Conservation (phyloP, 2,113 vertebrate species). For the Aphyosemion australe region DNA sequence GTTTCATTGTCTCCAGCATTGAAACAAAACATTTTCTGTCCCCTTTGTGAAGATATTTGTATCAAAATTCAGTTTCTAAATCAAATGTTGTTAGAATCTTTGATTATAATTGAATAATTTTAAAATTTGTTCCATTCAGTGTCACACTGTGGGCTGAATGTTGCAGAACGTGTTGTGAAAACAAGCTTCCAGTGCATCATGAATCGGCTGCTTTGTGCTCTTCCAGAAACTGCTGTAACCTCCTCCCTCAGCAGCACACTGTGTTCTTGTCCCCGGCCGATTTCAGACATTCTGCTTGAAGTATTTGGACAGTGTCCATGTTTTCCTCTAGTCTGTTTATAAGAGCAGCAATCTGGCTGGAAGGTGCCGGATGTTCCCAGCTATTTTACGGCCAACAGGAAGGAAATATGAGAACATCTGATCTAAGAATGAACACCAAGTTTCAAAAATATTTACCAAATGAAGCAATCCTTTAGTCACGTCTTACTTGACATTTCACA, state of each 20-base stretch:
- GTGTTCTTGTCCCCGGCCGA: constrained; percentile 26
- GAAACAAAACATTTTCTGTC: too few species aligned
- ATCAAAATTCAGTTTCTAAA: too few species aligned
- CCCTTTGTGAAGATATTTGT: too few species aligned
- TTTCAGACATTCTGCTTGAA: constrained; percentile 11
- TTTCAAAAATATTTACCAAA: not conserved
- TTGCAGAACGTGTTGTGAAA: too few species aligned
- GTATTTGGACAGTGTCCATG: constrained; percentile 29
- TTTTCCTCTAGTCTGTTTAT: constrained; percentile 40
- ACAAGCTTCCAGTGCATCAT: too few species aligned
- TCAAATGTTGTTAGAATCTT: too few species aligned
- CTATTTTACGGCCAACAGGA: constrained; percentile 31
- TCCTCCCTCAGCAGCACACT: constrained; percentile 24
- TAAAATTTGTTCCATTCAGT: too few species aligned
- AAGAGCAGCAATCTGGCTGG: constrained; percentile 18
- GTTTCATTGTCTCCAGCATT: too few species aligned
- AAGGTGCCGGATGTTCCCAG: constrained; percentile 41
- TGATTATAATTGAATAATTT: too few species aligned
- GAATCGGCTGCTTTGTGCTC: constrained; percentile 1
- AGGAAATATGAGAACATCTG: constrained; percentile 46
- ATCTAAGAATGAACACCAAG: constrained; percentile 39
- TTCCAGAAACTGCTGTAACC: constrained; percentile 10
- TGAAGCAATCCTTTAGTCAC: not conserved
- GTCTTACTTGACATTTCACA: too few species aligned
- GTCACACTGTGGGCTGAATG: too few species aligned